A percentile compares a stretch with the other conserved stretches of the same genome.
Conservation (phyloP, 23 tunicate genomes). For the Trididemnum miniatum region DNA sequence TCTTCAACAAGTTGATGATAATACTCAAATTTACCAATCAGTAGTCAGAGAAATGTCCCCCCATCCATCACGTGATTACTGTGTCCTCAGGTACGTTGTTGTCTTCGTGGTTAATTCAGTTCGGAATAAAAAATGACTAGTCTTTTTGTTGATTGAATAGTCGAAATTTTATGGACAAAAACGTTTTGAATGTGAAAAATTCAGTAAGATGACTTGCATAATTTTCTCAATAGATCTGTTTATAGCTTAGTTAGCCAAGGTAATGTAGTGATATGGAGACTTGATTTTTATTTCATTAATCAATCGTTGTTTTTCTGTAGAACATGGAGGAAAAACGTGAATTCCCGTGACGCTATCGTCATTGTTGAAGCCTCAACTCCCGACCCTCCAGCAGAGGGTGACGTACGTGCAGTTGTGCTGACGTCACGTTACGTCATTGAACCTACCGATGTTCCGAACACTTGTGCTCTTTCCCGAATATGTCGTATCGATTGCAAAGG, state of each 20-base stretch:
- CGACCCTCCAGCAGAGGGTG: constrained; percentile 36
- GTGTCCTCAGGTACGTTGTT: constrained; percentile 64
- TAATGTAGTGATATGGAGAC: background rate
- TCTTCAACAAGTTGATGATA: constrained; percentile 52
- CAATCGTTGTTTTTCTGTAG: constrained; percentile 27
- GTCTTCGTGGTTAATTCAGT: too few relatives aligned
- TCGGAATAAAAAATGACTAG: too few relatives aligned
- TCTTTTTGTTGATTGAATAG: too few relatives aligned
- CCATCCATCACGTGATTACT: constrained; percentile 74
- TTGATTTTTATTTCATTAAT: background rate
- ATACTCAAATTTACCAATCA: constrained; percentile 51
- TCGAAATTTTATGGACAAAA: too few relatives aligned
- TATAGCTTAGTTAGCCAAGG: too few relatives aligned
- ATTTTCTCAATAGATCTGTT: too few relatives aligned
- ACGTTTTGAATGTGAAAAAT: too few relatives aligned
- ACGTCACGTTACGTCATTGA: constrained; percentile 93
- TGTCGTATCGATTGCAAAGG: constrained; percentile 75
- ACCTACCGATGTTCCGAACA: constrained; percentile 48
- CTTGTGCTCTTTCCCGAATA: constrained; percentile 42
- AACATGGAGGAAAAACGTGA: constrained; percentile 58
- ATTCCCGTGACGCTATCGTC: constrained; percentile 43
- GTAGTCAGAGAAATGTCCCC: constrained; percentile 58
- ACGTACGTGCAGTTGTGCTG: constrained; percentile 80
- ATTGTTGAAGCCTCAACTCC: constrained; percentile 68
- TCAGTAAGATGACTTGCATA: too few relatives aligned